These are phyloP conservation scores for Drosophila glabriapex DNA, from an alignment of 2,888 invertebrate genomes.

Conservation along the genomic window DNA sequence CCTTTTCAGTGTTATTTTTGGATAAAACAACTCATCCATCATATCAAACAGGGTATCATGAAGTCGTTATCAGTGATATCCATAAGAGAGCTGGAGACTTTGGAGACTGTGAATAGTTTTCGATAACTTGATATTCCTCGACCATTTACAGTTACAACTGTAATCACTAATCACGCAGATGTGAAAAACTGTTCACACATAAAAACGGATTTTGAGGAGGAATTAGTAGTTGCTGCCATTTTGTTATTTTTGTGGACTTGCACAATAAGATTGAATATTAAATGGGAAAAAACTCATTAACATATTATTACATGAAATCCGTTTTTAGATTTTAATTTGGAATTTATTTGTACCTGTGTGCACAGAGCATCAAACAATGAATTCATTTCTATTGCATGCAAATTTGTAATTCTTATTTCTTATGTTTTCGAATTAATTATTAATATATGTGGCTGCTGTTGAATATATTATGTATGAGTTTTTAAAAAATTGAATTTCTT, in stretches of 20 bases:
- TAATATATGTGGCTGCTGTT: background rate
- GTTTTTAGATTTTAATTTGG: background rate
- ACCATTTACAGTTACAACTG: background rate
- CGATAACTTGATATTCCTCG: background rate
- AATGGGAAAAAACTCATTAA: background rate
- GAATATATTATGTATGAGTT: background rate
- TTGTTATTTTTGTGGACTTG: background rate
- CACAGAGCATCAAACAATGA: background rate
- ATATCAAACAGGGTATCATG: background rate
- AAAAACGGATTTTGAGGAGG: background rate
- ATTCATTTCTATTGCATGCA: background rate
- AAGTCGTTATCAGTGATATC: background rate
- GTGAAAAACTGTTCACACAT: background rate
- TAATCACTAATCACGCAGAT: background rate
- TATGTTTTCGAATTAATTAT: background rate
- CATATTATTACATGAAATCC: background rate
- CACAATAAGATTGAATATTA: background rate
- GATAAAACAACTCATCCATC: background rate
- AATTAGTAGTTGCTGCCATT: background rate
- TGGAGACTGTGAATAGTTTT: background rate
- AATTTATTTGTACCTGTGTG: background rate
- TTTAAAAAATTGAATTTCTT: background rate
- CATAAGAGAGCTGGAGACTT: background rate
- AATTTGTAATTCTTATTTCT: background rate
- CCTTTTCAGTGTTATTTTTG: background rate